Conservation (phyloP, 2,888 invertebrate genomes). For the Neelides folsomi region DNA sequence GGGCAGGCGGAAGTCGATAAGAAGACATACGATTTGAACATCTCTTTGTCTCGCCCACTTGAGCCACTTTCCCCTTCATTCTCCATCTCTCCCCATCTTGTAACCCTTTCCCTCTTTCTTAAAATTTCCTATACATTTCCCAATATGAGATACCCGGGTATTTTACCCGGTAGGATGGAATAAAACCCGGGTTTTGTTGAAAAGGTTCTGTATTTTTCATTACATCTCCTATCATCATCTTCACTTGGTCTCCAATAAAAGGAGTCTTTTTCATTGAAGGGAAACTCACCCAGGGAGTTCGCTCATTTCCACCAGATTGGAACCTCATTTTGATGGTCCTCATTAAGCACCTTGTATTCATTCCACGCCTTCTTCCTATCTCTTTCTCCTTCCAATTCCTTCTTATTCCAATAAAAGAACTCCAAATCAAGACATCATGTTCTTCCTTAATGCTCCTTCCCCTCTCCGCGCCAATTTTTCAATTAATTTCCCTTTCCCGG, state of each 20-base stretch:
- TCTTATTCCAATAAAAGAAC: slow-evolving; percentile 29
- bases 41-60: too few relatives aligned
- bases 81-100: too few relatives aligned
- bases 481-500: slow-evolving; percentile 29
- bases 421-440: slow-evolving; percentile 34
- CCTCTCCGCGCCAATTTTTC: slow-evolving; percentile 30
- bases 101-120: too few relatives aligned
- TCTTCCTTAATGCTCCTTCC: slow-evolving; percentile 25
- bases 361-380: slow-evolving; percentile 18
- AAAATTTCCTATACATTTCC: too few relatives aligned
- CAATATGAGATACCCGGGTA: too few relatives aligned
- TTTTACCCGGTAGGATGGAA: too few relatives aligned
- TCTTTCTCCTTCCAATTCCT: slow-evolving; percentile 11
- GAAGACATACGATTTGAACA: too few relatives aligned
- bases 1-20: too few relatives aligned
- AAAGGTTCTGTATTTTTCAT: not conserved
- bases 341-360: slow-evolving; percentile 33
- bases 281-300: slow-evolving; percentile 17
- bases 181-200: too few relatives aligned
- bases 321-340: slow-evolving; percentile 25
- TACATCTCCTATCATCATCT: not conserved
- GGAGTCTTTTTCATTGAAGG: slow-evolving; percentile 18
- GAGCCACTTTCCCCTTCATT: too few relatives aligned
- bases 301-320: slow-evolving; percentile 10
- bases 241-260: slow-evolving; percentile 16